A percentile compares a stretch with the other conserved stretches of the same genome.
phyloP scores from a whole-genome alignment of 2,113 vertebrate genomes.

The Saccopteryx leptura region DNA sequence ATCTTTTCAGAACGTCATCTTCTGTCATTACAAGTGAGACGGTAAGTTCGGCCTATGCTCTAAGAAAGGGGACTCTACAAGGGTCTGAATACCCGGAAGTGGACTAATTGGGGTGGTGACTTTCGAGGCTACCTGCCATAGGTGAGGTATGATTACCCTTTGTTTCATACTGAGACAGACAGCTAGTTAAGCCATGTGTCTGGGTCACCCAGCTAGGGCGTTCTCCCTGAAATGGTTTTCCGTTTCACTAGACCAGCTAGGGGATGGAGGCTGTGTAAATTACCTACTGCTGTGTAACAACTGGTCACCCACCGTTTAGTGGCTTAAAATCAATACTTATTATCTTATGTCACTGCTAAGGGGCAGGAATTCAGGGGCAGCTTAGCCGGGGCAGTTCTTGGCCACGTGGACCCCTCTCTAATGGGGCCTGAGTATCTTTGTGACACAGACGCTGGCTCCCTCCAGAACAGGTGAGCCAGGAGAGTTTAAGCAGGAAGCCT shows the following conservation, averaged over 20 bases:
- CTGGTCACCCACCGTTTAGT: neutral
- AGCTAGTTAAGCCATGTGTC: neutral
- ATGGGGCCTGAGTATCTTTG: neutral
- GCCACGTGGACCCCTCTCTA: accelerated
- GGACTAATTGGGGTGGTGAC: neutral
- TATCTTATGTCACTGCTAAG: neutral
- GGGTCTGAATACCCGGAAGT: neutral
- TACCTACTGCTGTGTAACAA: neutral
- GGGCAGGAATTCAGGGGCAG: neutral
- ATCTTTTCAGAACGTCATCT: neutral
- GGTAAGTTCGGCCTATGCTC: neutral
- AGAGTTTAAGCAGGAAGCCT: neutral
- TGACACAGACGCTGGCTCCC: neutral
- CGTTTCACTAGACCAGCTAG: neutral
- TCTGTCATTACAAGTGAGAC: neutral
- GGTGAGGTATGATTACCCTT: neutral
- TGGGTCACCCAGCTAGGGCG: neutral
- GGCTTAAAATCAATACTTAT: neutral
- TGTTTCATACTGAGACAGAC: neutral
- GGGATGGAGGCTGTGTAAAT: neutral
- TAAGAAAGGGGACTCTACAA: neutral
- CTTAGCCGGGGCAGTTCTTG: neutral
- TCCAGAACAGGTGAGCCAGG: neutral
- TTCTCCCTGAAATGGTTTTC: neutral
- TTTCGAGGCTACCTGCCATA: neutral